These are phyloP conservation scores for Spodoptera exigua DNA, from an alignment of 2,888 invertebrate species.

Conservation along the genomic window DNA sequence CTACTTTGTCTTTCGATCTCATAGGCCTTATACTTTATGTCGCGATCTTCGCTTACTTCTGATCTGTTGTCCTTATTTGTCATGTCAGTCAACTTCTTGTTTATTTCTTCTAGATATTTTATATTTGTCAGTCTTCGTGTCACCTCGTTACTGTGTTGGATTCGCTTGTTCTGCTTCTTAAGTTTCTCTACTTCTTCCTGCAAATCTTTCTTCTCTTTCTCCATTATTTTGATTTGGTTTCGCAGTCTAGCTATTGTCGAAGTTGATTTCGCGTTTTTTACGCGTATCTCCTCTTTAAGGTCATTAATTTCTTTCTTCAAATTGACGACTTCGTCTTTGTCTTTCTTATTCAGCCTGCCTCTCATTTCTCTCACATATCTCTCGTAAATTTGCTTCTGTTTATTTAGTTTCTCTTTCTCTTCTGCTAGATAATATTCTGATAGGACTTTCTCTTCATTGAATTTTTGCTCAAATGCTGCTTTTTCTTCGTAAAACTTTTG, in stretches of 20 bases:
- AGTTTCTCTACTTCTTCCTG: conserved; percentile 91
- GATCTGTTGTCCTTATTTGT: conserved; percentile 72
- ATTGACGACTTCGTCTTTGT: conserved; percentile 91
- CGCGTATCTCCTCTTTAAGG: conserved; percentile 91
- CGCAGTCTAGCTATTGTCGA: conserved; percentile 92
- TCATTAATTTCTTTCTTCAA: conserved; percentile 91
- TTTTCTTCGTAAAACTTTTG: conserved; percentile 91
- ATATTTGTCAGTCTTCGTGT: conserved; percentile 90
- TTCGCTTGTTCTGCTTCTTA: conserved; percentile 91
- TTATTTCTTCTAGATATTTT: conserved; percentile 93
- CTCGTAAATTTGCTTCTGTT: conserved; percentile 91
- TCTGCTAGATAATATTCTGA: conserved; percentile 91
- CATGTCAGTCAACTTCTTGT: conserved; percentile 85
- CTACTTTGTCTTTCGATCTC: conserved; percentile 82
- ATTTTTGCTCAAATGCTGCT: conserved; percentile 87
- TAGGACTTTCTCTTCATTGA: conserved; percentile 91
- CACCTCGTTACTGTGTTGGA: conserved; percentile 90
- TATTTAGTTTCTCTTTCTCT: conserved; percentile 91
- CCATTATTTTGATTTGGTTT: conserved; percentile 92
- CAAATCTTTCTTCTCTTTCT: conserved; percentile 91
- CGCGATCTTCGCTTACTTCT: conserved; percentile 68
- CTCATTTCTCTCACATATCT: conserved; percentile 92
- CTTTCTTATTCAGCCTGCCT: conserved; percentile 91
- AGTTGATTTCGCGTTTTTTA: conserved; percentile 93
- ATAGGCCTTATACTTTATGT: conserved; percentile 81